These are phyloP conservation scores for Cirrhinus molitorella DNA, from an alignment of 2,797 vertebrate species.

Conservation along the genomic window DNA sequence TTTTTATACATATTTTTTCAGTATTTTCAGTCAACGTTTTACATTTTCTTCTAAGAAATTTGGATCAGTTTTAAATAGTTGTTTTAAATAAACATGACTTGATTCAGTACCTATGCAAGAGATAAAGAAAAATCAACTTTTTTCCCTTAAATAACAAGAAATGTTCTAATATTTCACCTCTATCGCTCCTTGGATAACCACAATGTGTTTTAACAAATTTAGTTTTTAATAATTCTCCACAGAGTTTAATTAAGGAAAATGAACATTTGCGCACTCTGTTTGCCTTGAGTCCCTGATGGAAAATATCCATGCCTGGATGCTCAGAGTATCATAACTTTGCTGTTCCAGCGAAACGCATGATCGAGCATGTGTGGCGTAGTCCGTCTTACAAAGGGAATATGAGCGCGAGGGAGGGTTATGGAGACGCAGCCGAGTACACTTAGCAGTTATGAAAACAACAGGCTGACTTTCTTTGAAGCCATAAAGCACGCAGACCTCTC, in stretches of 20 bases:
- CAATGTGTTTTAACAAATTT: slow-evolving; percentile 36
- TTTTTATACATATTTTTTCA: neutral
- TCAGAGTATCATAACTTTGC: slow-evolving; percentile 55
- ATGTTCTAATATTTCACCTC: neutral
- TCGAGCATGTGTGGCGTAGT: slow-evolving; percentile 23
- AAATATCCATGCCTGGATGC: slow-evolving; percentile 37
- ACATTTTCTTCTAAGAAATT: neutral
- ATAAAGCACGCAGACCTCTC: slow-evolving; percentile 53
- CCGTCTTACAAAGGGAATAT: slow-evolving; percentile 48
- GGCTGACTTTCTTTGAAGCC: slow-evolving; percentile 63
- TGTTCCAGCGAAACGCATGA: slow-evolving; percentile 50
- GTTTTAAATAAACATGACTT: neutral
- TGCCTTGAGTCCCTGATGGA: slow-evolving; percentile 42
- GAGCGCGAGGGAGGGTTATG: slow-evolving; percentile 51
- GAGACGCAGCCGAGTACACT: slow-evolving; percentile 59
- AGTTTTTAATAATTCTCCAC: slow-evolving; percentile 31
- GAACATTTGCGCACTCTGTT: slow-evolving; percentile 44
- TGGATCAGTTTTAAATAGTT: neutral
- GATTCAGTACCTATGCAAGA: neutral
- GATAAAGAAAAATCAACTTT: neutral
- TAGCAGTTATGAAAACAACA: slow-evolving; percentile 66
- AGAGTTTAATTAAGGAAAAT: slow-evolving; percentile 36
- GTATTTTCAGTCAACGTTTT: neutral
- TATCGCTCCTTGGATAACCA: neutral
- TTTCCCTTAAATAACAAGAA: neutral